phyloP scores from a whole-genome alignment of 2,888 invertebrate genomes.

The Clivina fossor region DNA sequence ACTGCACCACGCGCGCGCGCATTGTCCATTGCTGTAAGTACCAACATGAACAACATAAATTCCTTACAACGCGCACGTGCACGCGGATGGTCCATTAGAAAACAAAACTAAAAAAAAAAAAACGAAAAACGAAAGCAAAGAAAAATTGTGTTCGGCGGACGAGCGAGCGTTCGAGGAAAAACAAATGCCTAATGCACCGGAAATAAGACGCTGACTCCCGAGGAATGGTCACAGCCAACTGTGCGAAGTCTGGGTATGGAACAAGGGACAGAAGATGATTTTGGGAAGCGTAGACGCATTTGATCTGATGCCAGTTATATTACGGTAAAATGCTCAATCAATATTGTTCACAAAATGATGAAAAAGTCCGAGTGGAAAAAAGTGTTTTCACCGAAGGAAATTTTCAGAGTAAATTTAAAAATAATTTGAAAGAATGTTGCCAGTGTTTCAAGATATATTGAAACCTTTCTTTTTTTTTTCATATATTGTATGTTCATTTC shows the following conservation, averaged over 20 bases:
- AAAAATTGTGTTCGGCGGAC: conserved; percentile 11
- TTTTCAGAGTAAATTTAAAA: too few relatives aligned
- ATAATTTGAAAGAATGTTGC: too few relatives aligned
- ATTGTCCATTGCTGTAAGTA: conserved; percentile 1
- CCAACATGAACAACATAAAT: conserved; percentile 27
- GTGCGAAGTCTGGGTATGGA: too few relatives aligned
- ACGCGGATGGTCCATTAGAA: conserved; percentile 26
- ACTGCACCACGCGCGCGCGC: conserved; percentile 13
- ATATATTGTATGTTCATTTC: too few relatives aligned
- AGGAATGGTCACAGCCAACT: background rate
- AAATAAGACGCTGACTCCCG: conserved; percentile 6
- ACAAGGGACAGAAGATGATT: too few relatives aligned
- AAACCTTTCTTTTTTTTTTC: too few relatives aligned
- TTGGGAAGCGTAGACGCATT: too few relatives aligned
- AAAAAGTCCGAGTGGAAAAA: conserved; percentile 5
- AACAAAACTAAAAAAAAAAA: conserved; percentile 11
- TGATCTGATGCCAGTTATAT: conserved; percentile 15
- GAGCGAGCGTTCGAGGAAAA: conserved; percentile 15
- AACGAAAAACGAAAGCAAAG: conserved; percentile 1
- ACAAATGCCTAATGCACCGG: conserved; percentile 25
- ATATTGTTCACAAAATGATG: conserved; percentile 20
- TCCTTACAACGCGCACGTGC: conserved; percentile 10
- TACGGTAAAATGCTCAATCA: conserved; percentile 23
- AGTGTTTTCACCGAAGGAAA: too few relatives aligned
- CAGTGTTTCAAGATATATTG: too few relatives aligned